These are phyloP conservation scores for Yponomeuta evonymella DNA, from an alignment of 2,888 invertebrate genomes.

Conservation along the genomic window DNA sequence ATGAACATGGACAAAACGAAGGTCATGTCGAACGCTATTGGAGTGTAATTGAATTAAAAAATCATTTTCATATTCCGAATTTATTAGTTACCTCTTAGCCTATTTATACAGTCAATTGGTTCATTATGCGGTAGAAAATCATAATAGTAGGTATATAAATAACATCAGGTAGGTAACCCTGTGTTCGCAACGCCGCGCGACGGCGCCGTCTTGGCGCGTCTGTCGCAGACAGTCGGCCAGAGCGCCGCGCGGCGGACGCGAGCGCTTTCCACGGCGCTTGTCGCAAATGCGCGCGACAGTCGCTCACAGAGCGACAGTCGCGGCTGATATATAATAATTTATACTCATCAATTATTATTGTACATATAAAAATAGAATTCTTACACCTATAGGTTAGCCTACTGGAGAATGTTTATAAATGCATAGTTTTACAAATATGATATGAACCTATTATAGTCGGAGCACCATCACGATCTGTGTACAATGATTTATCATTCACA, in stretches of 20 bases:
- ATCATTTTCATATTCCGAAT: constrained; percentile 4
- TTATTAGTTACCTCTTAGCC: constrained; percentile 5
- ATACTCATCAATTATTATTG: constrained; percentile 22
- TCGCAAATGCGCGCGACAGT: neutral
- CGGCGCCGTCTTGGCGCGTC: no score
- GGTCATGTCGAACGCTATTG: no score
- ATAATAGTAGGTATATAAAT: constrained; percentile 8
- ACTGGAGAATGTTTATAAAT: constrained; percentile 59
- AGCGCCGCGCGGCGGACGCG: neutral
- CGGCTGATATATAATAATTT: neutral
- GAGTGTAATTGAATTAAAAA: neutral
- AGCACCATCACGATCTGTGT: constrained; percentile 52
- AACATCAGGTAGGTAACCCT: neutral
- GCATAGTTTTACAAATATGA: constrained; percentile 64
- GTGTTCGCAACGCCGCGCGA: no score
- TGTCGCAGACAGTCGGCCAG: no score
- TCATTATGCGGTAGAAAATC: constrained; percentile 13
- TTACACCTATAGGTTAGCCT: constrained; percentile 48
- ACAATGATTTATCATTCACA: neutral
- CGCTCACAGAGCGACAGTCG: neutral
- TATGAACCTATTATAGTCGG: constrained; percentile 63
- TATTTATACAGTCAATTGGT: constrained; percentile 11
- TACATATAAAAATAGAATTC: constrained; percentile 66
- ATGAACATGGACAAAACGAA: no score
- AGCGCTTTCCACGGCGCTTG: no score